phyloP scores from a whole-genome alignment of 2,113 vertebrate species.

The Nymphicus hollandicus region DNA sequence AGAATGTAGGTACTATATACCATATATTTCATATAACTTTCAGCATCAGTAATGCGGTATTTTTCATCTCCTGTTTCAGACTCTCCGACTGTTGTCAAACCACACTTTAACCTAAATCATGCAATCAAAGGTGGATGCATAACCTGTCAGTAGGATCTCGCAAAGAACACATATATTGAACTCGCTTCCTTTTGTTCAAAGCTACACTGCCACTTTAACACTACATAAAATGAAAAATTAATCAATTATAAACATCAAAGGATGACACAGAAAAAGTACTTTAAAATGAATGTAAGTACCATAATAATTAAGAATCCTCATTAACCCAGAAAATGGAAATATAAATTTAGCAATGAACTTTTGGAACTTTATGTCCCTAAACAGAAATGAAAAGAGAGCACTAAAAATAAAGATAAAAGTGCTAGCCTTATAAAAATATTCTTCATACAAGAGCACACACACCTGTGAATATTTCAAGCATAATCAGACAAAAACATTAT shows the following conservation, averaged over 20 bases:
- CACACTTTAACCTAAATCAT: neutral
- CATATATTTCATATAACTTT: neutral
- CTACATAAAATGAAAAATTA: conserved; percentile 54
- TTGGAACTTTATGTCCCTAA: neutral
- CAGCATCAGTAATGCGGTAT: neutral
- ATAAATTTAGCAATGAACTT: conserved; percentile 3
- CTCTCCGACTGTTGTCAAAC: neutral
- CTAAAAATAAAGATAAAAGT: neutral
- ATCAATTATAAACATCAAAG: conserved; percentile 64
- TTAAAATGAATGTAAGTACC: conserved; percentile 19
- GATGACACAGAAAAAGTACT: conserved; percentile 13
- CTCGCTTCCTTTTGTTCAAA: conserved; percentile 50
- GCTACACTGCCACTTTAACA: conserved; percentile 3
- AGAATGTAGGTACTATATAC: neutral
- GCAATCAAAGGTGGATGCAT: neutral
- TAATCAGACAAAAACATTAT: neutral
- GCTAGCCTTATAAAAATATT: neutral
- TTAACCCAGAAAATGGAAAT: conserved; percentile 15
- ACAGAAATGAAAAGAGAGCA: neutral
- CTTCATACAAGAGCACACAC: neutral
- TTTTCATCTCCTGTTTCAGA: neutral
- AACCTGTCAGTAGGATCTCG: neutral
- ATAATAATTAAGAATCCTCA: conserved; percentile 21
- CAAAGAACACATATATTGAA: conserved; percentile 2
- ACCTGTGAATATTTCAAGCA: neutral